These are phyloP conservation scores for Chloroceryle inda DNA, from an alignment of 2,797 vertebrate genomes.

Conservation along the genomic window DNA sequence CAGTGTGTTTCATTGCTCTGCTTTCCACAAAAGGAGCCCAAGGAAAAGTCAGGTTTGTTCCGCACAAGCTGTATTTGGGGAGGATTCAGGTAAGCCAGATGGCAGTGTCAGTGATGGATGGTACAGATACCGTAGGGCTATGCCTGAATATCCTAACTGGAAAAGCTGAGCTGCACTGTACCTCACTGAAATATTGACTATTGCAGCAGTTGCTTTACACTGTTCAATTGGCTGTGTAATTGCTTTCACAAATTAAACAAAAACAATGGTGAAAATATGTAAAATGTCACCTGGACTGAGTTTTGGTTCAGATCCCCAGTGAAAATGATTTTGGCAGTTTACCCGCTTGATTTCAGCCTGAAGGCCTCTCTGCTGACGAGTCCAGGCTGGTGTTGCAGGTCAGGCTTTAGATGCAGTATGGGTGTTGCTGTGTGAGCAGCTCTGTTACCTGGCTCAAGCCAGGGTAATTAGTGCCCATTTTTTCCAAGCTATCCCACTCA, in stretches of 20 bases:
- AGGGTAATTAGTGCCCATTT: neutral
- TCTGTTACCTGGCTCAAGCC: neutral
- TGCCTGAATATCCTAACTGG: constrained; percentile 43
- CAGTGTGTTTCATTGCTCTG: neutral
- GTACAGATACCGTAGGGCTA: constrained; percentile 20
- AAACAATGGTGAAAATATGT: constrained; percentile 67
- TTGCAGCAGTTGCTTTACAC: constrained; percentile 65
- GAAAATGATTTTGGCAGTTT: constrained; percentile 12
- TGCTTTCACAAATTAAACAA: constrained; percentile 64
- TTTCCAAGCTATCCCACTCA: neutral
- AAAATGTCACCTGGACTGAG: constrained; percentile 60
- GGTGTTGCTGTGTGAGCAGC: neutral
- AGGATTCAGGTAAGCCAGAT: constrained; percentile 74
- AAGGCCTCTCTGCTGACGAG: neutral
- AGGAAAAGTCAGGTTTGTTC: constrained; percentile 46
- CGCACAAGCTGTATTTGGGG: constrained; percentile 33
- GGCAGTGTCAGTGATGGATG: constrained; percentile 66
- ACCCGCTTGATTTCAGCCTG: neutral
- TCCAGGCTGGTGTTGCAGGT: neutral
- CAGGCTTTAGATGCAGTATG: neutral
- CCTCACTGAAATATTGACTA: constrained; percentile 57
- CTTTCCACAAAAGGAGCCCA: constrained; percentile 23
- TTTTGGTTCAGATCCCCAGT: constrained; percentile 2
- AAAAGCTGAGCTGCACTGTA: constrained; percentile 17
- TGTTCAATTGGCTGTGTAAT: constrained; percentile 74